These are phyloP conservation scores for Centrocercus urophasianus DNA, from an alignment of 2,113 vertebrate species.

Conservation along the genomic window DNA sequence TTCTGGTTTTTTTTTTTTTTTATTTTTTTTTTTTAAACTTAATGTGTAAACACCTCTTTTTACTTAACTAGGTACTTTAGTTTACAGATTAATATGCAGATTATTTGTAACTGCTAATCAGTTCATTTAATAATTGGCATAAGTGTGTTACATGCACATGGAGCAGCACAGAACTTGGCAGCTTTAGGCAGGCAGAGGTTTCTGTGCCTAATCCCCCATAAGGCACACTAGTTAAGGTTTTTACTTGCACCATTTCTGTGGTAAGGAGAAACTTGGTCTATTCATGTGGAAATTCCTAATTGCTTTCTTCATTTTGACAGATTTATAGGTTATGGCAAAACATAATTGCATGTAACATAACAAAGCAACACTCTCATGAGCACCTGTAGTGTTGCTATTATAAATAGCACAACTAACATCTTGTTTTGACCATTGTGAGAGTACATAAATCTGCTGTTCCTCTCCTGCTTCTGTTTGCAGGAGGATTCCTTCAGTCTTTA, in stretches of 20 bases:
- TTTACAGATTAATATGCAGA: neutral
- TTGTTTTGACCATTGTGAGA: neutral
- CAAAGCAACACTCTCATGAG: slow-evolving; percentile 1
- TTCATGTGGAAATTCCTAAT: slow-evolving; percentile 57
- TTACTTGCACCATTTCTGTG: neutral
- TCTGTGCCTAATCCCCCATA: neutral
- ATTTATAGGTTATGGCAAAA: slow-evolving; percentile 23
- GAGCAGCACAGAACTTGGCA: slow-evolving; percentile 46
- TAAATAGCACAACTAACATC: neutral
- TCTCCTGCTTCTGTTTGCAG: neutral
- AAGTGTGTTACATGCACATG: neutral
- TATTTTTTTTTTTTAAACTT: neutral
- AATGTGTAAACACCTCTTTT: neutral
- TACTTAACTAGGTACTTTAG: too few relatives aligned
- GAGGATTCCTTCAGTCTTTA: neutral
- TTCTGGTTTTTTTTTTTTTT: fast-evolving
- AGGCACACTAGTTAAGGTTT: slow-evolving; percentile 27
- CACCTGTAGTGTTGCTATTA: slow-evolving; percentile 36
- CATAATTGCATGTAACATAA: slow-evolving; percentile 40
- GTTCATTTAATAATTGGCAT: slow-evolving; percentile 50
- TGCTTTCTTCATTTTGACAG: slow-evolving; percentile 56
- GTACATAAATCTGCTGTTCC: neutral
- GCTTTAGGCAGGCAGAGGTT: slow-evolving; percentile 18
- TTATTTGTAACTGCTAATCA: slow-evolving; percentile 23
- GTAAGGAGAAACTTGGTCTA: slow-evolving; percentile 44